Evolutionary conservation across 2,888 invertebrate species (phyloP), one percentile per base, ranked within the genome.

Genomic region (Dynastes hyllus): DNA sequence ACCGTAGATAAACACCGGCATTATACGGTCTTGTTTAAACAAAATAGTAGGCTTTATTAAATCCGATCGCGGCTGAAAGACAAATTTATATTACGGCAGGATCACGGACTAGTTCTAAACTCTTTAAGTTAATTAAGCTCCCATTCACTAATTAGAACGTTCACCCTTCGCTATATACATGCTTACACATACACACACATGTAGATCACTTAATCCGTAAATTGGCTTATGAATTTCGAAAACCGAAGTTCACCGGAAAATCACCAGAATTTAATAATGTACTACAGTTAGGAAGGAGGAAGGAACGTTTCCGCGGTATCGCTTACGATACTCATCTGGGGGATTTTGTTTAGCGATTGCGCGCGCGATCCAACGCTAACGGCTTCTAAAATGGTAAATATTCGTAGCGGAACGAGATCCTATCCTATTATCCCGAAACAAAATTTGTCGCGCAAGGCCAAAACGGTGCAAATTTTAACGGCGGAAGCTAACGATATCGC

Each of bases 71-170:
- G 67, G 67, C 22, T 50, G 45, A 50, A 45, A 27, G 45, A n/a
- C 67, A 67, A 73, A 73, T 73, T 73, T 73, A 40, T 73, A 58
- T 73, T 73, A 67, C 40, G 73, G 58, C 1, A 45, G n/a, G 32
- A 70, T 70, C 58, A n/a, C 37, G 55, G 16, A 58, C 16, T 50
- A 50, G 58, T 58, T 73, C 55, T 22, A 58, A 73, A 55, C 58
- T 73, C 58, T 73, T 70, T 73, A 73, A 73, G 40, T 58, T 73
- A 73, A 73, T 73, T 73, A 58, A 58, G 58, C 73, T 29, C 29
- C 55, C 61, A 73, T 61, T 73, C 73, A 58, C 73, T 73, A 73
- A 73, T 73, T 73, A 58, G 73, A 37, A 11, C 55, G 58, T 73
- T 40, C 22, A 40, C 61, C 67, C 22, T 45, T 67, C 67, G 27